Evolutionary conservation across 2,113 vertebrate genomes (phyloP).

Genomic region (Caranx ignobilis): DNA sequence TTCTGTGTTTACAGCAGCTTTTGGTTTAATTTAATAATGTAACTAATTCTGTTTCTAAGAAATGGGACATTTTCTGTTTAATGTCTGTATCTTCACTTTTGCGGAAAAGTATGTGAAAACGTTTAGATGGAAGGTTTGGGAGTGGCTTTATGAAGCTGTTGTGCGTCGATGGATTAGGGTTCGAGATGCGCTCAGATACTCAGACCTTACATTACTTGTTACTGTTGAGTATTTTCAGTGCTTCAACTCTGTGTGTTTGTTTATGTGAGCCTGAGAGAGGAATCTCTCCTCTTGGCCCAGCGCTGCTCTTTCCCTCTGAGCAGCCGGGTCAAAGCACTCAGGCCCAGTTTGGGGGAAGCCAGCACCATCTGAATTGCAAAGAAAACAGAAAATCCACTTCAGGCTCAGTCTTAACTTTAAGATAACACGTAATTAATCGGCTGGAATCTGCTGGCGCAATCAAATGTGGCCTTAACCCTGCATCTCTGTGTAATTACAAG

Average conservation of each 20-base stretch:
- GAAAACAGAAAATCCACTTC: constrained; percentile 77
- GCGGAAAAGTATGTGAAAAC: too few relatives aligned
- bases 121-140: too few relatives aligned
- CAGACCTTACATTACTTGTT: neutral
- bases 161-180: neutral
- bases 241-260: constrained; percentile 66
- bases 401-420: constrained; percentile 66
- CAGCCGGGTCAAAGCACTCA: constrained; percentile 67
- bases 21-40: neutral
- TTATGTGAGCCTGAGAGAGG: constrained; percentile 73
- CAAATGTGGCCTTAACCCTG: constrained; percentile 72
- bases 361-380: constrained; percentile 75
- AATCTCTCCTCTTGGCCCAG: constrained; percentile 70
- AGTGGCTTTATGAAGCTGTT: neutral
- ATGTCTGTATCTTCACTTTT: too few relatives aligned
- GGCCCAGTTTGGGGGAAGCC: constrained; percentile 76
- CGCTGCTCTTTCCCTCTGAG: constrained; percentile 71
- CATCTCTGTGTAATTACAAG: constrained; percentile 67
- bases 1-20: too few relatives aligned
- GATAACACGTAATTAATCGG: constrained; percentile 80
- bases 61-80: neutral
- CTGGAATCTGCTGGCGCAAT: constrained; percentile 80
- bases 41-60: neutral
- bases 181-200: neutral
- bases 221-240: neutral